Evolutionary conservation across 2,797 vertebrate genomes (phyloP).

Genomic region (Cuniculus paca): DNA sequence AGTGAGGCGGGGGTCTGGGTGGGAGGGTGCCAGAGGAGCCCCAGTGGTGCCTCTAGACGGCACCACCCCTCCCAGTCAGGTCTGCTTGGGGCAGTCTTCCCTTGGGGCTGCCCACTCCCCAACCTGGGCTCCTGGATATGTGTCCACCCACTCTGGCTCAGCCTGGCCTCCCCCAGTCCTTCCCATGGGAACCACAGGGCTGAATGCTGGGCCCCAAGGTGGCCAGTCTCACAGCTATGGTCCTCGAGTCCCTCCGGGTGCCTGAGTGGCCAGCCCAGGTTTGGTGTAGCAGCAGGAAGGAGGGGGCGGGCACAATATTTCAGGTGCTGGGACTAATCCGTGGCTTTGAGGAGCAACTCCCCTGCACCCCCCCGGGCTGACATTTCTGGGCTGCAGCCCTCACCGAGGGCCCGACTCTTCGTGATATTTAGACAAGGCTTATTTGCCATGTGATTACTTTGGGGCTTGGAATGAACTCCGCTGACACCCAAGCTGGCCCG

Average conservation of each 20-base stretch:
- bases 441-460: slow-evolving; percentile 83
- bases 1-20: too few species aligned
- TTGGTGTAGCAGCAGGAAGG: not conserved
- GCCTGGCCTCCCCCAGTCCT: not conserved
- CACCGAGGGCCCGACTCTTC: slow-evolving; percentile 82
- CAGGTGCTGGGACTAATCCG: slow-evolving; percentile 28
- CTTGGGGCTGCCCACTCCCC: not conserved
- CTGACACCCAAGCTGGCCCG: not conserved
- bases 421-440: slow-evolving; percentile 90
- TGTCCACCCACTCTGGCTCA: fast-evolving
- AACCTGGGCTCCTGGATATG: not conserved
- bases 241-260: not conserved
- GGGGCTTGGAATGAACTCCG: not conserved
- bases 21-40: not conserved
- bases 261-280: not conserved
- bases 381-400: slow-evolving; percentile 88
- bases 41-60: fast-evolving
- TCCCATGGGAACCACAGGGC: fast-evolving
- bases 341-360: not conserved
- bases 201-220: fast-evolving
- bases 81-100: fast-evolving
- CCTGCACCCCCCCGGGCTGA: slow-evolving; percentile 79
- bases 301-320: fast-evolving
- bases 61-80: fast-evolving
- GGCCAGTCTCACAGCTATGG: fast-evolving